These are phyloP conservation scores for Papilio glaucus DNA, from an alignment of 1,140 invertebrate genomes.

Conservation along the genomic window DNA sequence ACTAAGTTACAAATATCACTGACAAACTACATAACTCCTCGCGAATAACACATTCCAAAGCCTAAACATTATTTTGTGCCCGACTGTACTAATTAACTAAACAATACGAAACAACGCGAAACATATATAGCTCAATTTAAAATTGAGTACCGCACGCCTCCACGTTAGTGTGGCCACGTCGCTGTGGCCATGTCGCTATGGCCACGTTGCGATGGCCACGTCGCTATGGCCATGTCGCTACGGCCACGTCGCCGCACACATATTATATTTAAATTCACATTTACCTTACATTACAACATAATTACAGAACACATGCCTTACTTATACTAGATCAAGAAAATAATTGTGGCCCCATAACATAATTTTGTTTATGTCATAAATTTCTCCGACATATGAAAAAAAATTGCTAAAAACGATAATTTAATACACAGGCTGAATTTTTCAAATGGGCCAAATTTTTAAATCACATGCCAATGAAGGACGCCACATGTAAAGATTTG, in stretches of 20 bases:
- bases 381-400: conserved; percentile 24
- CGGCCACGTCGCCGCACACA: no score
- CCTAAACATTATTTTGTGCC: conserved; percentile 26
- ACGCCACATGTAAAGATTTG: no score
- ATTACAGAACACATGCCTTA: conserved; percentile 44
- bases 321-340: conserved; percentile 32
- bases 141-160: conserved; percentile 25
- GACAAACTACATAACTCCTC: not conserved
- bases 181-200: no score
- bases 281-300: conserved; percentile 38
- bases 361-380: not conserved
- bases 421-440: no score
- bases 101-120: conserved; percentile 17
- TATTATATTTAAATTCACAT: conserved; percentile 36
- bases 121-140: conserved; percentile 32
- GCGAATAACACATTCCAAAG: not conserved
- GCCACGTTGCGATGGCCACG: no score
- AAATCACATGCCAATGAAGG: no score
- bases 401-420: not conserved
- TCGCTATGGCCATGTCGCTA: no score
- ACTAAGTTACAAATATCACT: not conserved
- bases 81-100: conserved; percentile 38
- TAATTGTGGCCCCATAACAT: conserved; percentile 39
- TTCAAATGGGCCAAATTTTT: no score
- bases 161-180: no score